Evolutionary conservation across 2,797 vertebrate genomes (phyloP), one percentile per base, ranked within the genome.

Genomic region (Cephalopachus bancanus): DNA sequence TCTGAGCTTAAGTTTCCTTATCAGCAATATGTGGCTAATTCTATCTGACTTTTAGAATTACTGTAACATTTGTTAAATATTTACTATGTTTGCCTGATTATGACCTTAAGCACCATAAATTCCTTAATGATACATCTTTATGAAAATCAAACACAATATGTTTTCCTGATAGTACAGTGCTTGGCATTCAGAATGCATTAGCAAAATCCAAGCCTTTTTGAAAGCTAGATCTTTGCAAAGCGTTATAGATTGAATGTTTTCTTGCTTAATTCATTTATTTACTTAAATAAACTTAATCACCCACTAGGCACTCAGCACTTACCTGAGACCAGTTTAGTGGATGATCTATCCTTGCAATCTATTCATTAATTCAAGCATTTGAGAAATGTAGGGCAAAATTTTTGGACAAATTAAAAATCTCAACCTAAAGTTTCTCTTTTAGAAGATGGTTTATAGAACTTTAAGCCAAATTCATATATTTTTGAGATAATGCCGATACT

Each of bases 241-340:
- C 28, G 67, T 79, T 51, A 85, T 69, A n/a, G 49, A 79, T 24
- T n/a, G 81, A 84, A 51, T 75, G 64, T 62, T 15, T 22, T 67
- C 37, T 94, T 84, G 24, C 69, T 97, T 92, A n/a, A 86, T 92
- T 91, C 59, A 81, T 90, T 90, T 62, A 51, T 87, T 93, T 74
- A 93, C 67, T 87, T 96, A 85, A 75, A 86, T 33, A 80, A 86
- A 91, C 65, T 69, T 84, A 88, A 69, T 60, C 85, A 51, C 49
- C 79, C 28, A 3, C 55, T 26, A 78, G 37, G 9, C 15, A 89
- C 44, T 33, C n/a, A 10, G 57, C 30, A 51, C 72, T 69, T 79
- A 51, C 51, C 49, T 49, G 49, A 84, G 65, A 74, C 96, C 6
- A 65, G 69, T 87, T 86, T 72, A 78, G 26, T n/a, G 17, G 84